Evolutionary conservation across 2,797 vertebrate species (phyloP), one percentile per base, ranked within the genome.

Genomic region (Antennarius maculatus): DNA sequence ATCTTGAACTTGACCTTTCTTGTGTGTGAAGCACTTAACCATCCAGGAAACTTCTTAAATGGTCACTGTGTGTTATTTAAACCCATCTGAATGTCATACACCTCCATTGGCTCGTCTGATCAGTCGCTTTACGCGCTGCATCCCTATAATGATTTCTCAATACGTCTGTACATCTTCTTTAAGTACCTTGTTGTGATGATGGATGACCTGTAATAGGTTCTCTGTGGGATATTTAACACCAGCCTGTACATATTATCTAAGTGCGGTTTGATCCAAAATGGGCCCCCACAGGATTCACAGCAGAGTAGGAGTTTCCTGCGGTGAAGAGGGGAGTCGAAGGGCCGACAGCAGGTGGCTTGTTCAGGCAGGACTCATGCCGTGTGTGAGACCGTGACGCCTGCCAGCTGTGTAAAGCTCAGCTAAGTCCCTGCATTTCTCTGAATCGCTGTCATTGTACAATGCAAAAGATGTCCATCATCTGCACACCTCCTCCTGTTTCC

Each of bases 381-480:
- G 71, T 78, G 68, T 70, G 59, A 77, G 69, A 41, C 70, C 17
- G 17, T 61, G 64, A 70, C 46, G 66, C 54, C 69, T 81, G 75
- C 69, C 86, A 88, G 88, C 83, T 92, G 85, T 87, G 80, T 86
- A 85, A 88, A 85, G 85, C 74, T 74, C 7, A 1, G 18, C 48
- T 73, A 74, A 77, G 54, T 73, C 80, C 48, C 41, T 15, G 68
- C 56, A 18, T 63, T 79, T 77, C 65, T 72, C 51, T 42, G 5
- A 34, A 34, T 15, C 10, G 17, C 18, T 31, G 29, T 54, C 42
- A 42, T 60, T 74, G 65, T 69, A 54, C 69, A 65, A 71, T 41
- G 49, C 4, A 37, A 54, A 57, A 10, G 28, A 15, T 7, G 37
- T 78, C 73, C 61, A 6, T 74, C 68, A 73, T 64, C 65, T 47